Evolutionary conservation across 2,888 invertebrate species (phyloP), one percentile per base, ranked within the genome.

Genomic region (Uloborus plumipes): DNA sequence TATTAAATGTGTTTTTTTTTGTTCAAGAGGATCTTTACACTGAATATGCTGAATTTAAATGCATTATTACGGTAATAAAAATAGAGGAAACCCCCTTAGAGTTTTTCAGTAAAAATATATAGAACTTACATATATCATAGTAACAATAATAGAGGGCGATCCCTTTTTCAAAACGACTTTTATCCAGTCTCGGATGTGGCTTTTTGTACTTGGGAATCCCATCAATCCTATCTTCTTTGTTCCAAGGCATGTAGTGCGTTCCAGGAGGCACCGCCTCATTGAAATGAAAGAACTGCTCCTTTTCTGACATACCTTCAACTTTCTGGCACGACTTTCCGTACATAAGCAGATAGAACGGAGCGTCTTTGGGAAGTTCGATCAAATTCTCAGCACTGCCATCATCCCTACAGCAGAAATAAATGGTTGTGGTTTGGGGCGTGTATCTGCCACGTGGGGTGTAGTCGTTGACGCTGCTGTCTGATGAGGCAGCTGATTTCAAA

Each of bases 401-500:
- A n/a, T 85, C 84, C 15, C 87, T 86, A 65, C 87, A 87, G 76
- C 87, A 87, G 72, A 87, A 87, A 65, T 85, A 81, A 18, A 87
- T 86, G 15, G 85, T 85, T 1, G 87, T 87, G 59, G 84, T 83
- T 58, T 82, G 84, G 26, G 55, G 31, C 1, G 82, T 85, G 73
- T 87, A 87, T 22, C 84, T 79, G 13, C 86, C 86, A 16, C 69
- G 80, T 15, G 84, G 75, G n/a, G 53, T 14, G 20, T 62, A 73
- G 26, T 66, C 74, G 6, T 22, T 3, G 1, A 67, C 50, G 20
- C 18, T 51, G 67, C 50, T 72, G 20, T 79, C 70, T 3, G 84
- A 70, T 14, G 77, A 49, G 6, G 61, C 62, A 13, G 49, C 26
- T 26, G 67, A 49, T 26, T 73, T 22, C 22, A 78, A 55, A 16